Base-by-base conservation (phyloP, 2,888 invertebrate genomes). In the Hemistola chrysoprasaria region DNA sequence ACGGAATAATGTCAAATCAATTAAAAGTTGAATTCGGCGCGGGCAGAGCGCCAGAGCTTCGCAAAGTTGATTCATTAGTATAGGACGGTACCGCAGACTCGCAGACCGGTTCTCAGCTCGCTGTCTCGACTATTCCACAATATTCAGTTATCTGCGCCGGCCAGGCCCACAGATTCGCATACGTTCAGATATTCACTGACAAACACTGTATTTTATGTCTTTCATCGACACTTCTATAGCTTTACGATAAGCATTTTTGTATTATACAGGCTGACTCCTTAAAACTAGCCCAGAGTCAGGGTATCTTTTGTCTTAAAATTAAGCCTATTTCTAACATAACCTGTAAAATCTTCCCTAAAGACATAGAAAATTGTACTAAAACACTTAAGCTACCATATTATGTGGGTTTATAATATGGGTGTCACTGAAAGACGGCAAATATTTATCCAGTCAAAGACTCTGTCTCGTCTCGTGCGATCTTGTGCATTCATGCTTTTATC, bases 1-100 rank as follows among this genome's bases (percentile, higher is more conserved):
- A 82, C 71, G 79, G 82, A 85, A 85, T 86, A 83, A 85, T 84
- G 79, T 77, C 76, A 80, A 85, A 84, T 85, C 85, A 84, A 86
- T 85, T 86, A 84, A 84, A 85, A 85, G 79, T 84, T 85, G 71
- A 73, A 77, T 78, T 78, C 66, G 71, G 62, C 70, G 62, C 70
- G 78, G 77, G 78, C 78, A 72, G 56, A 63, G 65, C 72, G 79
- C 79, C 81, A 76, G 38, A 66, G 57, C 65, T 53, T 62, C 52
- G 50, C 66, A 62, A 78, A 78, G 65, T 80, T 81, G 80, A 81
- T 80, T 82, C 82, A 81, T 83, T 82, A 82, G 75, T 74, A 74
- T 65, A 70, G 72, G 62, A 62, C 61, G 62, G 61, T 62, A 59
- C 59, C 61, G 66, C 62, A 62, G 60, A 53, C 65, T 40, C 47